These are phyloP conservation scores for Liparis tanakae DNA, from an alignment of 2,797 vertebrate species.

Conservation along the genomic window DNA sequence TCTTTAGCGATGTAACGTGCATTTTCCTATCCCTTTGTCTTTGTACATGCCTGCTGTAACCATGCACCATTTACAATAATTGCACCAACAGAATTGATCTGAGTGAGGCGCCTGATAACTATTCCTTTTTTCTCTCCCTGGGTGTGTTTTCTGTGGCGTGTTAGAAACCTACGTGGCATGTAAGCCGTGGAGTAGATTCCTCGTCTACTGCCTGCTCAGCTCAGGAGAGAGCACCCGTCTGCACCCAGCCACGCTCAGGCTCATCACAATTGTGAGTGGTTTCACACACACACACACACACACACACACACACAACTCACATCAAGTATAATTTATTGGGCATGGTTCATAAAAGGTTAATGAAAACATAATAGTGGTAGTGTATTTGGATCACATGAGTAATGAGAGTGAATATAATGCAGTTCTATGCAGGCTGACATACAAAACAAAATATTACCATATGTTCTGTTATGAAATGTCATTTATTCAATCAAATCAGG, in stretches of 20 bases:
- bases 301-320: conserved; percentile 16
- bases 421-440: neutral
- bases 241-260: conserved; percentile 87
- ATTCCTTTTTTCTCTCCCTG: conserved; percentile 16
- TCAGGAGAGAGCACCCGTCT: conserved; percentile 83
- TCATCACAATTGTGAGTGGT: conserved; percentile 88
- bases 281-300: conserved; percentile 30
- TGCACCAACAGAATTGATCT: neutral
- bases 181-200: conserved; percentile 91
- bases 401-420: conserved; percentile 14
- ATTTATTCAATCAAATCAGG: conserved; percentile 16
- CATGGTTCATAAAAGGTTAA: conserved; percentile 18
- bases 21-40: neutral
- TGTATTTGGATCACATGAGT: conserved; percentile 25
- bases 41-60: neutral
- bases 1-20: neutral
- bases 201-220: conserved; percentile 85
- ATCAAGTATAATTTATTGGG: conserved; percentile 11
- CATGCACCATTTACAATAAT: conserved; percentile 9
- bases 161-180: conserved; percentile 84
- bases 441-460: neutral
- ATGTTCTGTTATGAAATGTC: conserved; percentile 5
- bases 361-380: conserved; percentile 18
- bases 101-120: neutral
- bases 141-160: conserved; percentile 16